Evolutionary conservation across 2,113 vertebrate species (phyloP), one percentile per base, ranked within the genome.

Genomic region (Pelecanus crispus): DNA sequence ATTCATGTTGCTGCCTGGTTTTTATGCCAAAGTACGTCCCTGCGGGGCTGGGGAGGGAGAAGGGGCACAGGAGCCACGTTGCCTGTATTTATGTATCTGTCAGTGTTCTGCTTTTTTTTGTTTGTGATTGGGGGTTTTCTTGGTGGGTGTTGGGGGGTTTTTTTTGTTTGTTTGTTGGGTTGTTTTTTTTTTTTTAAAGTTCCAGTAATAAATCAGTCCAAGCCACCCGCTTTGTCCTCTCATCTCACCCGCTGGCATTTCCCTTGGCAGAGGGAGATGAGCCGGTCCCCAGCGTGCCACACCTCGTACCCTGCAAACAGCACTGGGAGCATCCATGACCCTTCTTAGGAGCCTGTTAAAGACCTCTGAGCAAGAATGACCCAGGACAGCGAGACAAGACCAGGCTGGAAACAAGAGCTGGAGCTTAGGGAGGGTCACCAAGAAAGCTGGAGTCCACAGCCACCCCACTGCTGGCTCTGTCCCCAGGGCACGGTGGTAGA

Each of bases 171-270:
- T 56, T 50, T 22, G 53, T 16, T n/a, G n/a, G n/a, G n/a, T n/a
- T n/a, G n/a, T n/a, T n/a, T 25, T 68, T 62, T 13, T 53, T 13
- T 53, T 53, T 61, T 38, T 8, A 80, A 94, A 94, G 88, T 88
- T 90, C 92, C 72, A 77, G 74, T 78, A 91, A 97, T 94, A 96
- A 97, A 96, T 67, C 81, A 65, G 34, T 11, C 85, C 81, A 89
- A 75, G 68, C 70, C 49, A 31, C 26, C 10, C 1, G 0, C 19
- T 66, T 22, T 4, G 28, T 86, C 21, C 71, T 38, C 38, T 77
- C 29, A 12, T 38, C 38, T 32, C 36, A 22, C 12, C n/a, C 18
- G 2, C 36, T 11, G 10, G 7, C 4, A 0, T 17, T 44, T 29
- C 20, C 40, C 55, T 32, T 22, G 0, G 0, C 9, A 3, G 28